phyloP scores from a whole-genome alignment of 1,140 invertebrate genomes.

The Cataglyphis hispanica region DNA sequence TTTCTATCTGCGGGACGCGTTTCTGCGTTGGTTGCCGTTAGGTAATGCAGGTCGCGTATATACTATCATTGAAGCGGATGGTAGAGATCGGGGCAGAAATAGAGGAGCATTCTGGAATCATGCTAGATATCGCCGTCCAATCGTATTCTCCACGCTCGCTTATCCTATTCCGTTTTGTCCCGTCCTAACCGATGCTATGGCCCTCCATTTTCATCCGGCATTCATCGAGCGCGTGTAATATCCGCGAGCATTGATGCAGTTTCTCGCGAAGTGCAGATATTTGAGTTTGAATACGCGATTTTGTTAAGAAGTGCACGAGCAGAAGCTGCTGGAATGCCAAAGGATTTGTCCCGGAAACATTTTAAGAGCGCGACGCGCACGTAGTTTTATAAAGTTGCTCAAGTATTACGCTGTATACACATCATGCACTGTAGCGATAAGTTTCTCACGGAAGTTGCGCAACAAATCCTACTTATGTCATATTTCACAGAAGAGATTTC shows the following conservation, averaged over 20 bases:
- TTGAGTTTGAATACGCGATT: conserved; percentile 45
- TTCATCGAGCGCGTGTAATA: conserved; percentile 78
- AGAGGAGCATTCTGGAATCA: conserved; percentile 73
- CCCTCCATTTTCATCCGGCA: conserved; percentile 66
- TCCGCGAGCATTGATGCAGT: conserved; percentile 48
- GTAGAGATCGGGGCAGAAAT: conserved; percentile 59
- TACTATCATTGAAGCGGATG: conserved; percentile 59
- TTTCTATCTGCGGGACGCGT: conserved; percentile 66
- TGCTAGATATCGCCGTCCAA: conserved; percentile 77
- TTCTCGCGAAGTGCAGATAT: conserved; percentile 42
- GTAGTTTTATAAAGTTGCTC: not conserved
- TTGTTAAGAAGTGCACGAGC: conserved; percentile 59
- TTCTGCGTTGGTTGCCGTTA: conserved; percentile 40
- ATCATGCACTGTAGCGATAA: not conserved
- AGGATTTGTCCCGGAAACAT: conserved; percentile 10
- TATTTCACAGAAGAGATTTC: not conserved
- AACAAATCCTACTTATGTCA: not conserved
- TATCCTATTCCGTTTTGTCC: conserved; percentile 74
- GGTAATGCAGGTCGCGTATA: conserved; percentile 73
- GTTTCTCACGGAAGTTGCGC: not conserved
- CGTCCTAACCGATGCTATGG: conserved; percentile 52
- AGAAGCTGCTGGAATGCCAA: conserved; percentile 3
- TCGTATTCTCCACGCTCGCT: conserved; percentile 74
- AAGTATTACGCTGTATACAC: not conserved
- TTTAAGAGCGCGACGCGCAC: not conserved